Conservation (phyloP, 1,140 invertebrate genomes). For the Panagrolaimus sp. region DNA sequence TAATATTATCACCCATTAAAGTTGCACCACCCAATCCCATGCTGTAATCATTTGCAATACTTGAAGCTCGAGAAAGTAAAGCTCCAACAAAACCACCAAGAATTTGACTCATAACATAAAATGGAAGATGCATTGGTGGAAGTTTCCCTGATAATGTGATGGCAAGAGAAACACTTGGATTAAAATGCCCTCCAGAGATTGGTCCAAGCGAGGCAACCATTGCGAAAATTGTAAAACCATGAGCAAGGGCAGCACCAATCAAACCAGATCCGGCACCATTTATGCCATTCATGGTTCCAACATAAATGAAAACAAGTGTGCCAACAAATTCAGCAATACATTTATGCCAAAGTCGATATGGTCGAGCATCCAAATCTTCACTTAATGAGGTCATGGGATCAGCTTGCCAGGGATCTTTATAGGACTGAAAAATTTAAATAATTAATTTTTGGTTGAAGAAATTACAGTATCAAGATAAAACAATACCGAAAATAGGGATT, state of each 20-base stretch:
- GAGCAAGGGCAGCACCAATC: background rate
- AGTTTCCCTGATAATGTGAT: slow-evolving; percentile 52
- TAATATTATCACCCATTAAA: background rate
- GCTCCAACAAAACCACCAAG: slow-evolving; percentile 58
- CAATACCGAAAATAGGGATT: too few species aligned
- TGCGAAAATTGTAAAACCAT: slow-evolving; percentile 15
- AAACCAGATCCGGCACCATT: background rate
- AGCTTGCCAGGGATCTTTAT: slow-evolving; percentile 12
- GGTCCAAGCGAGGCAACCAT: background rate
- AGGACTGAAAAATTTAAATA: background rate
- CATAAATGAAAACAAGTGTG: background rate
- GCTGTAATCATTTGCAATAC: slow-evolving; percentile 10
- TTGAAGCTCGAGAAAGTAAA: slow-evolving; percentile 46
- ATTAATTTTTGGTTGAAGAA: too few species aligned
- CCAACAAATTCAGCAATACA: background rate
- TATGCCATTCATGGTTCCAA: slow-evolving; percentile 2
- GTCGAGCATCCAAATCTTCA: background rate
- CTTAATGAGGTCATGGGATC: background rate
- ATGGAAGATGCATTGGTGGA: slow-evolving; percentile 30
- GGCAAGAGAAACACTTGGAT: slow-evolving; percentile 59
- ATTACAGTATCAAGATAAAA: too few species aligned
- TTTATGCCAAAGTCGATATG: slow-evolving; percentile 11
- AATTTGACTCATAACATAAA: slow-evolving; percentile 55
- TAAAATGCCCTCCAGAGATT: slow-evolving; percentile 59
- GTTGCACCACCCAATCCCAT: background rate